Percentiles rank a stretch among this genome's conserved stretches.
Evolutionary conservation across 2,113 vertebrate species (phyloP).

Genomic region (Varanus salvator): DNA sequence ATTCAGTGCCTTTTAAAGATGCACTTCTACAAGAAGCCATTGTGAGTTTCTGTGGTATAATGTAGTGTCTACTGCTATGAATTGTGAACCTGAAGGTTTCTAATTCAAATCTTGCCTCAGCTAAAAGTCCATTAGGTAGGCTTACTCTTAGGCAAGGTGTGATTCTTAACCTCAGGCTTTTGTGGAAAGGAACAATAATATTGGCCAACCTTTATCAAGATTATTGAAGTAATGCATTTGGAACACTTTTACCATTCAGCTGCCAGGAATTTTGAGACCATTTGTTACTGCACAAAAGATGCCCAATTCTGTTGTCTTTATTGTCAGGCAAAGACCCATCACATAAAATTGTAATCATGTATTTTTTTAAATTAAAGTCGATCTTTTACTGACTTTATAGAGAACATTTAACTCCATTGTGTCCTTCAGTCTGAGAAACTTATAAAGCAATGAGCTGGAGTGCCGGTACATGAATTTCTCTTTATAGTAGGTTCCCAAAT

Average conservation of each 20-base stretch:
- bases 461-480: not conserved
- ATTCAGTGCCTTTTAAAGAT: not conserved
- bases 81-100: not conserved
- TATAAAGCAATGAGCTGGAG: not conserved
- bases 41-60: not conserved
- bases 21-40: not conserved
- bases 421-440: not conserved
- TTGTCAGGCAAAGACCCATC: not conserved
- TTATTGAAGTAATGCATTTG: not conserved
- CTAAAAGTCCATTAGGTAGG: not conserved
- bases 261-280: not conserved
- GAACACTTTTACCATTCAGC: not conserved
- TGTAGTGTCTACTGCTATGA: not conserved
- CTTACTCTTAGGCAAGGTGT: not conserved
- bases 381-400: not conserved
- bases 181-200: not conserved
- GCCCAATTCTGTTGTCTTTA: not conserved
- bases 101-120: not conserved
- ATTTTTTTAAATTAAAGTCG: not conserved
- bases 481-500: not conserved
- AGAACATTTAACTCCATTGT: not conserved
- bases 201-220: not conserved
- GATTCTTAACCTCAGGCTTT: not conserved
- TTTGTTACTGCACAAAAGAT: not conserved
- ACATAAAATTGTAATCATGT: not conserved